Conservation (phyloP, 2,797 vertebrate species). For the Parauchenoglanis punctatus region DNA sequence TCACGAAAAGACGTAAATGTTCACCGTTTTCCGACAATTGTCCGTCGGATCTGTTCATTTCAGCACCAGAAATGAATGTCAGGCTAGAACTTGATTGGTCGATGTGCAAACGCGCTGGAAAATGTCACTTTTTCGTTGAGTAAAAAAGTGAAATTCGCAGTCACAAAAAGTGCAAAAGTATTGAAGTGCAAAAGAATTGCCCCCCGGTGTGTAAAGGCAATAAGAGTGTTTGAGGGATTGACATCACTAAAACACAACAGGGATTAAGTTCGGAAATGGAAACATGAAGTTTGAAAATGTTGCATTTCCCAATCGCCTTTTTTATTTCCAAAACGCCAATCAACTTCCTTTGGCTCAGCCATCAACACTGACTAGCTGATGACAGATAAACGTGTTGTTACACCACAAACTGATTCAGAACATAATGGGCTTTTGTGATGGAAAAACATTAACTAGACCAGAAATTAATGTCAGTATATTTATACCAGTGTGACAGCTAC, state of each 20-base stretch:
- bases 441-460: conserved; percentile 2
- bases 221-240: not conserved
- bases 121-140: no score
- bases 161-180: no score
- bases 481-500: not conserved
- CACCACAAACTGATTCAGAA: conserved; percentile 16
- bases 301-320: not conserved
- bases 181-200: no score
- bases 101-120: no score
- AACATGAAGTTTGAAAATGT: not conserved
- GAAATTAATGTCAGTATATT: not conserved
- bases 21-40: no score
- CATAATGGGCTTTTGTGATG: conserved; percentile 2
- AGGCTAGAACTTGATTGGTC: no score
- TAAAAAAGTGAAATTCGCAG: no score
- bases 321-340: not conserved
- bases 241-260: not conserved
- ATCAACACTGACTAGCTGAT: not conserved
- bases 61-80: no score
- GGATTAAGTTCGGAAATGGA: not conserved
- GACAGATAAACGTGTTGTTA: not conserved
- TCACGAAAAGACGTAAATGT: no score
- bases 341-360: not conserved
- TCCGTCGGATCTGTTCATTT: no score
- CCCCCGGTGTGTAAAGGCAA: no score